These are phyloP conservation scores for Thalassophryne amazonica DNA, from an alignment of 2,797 vertebrate species.

Conservation along the genomic window DNA sequence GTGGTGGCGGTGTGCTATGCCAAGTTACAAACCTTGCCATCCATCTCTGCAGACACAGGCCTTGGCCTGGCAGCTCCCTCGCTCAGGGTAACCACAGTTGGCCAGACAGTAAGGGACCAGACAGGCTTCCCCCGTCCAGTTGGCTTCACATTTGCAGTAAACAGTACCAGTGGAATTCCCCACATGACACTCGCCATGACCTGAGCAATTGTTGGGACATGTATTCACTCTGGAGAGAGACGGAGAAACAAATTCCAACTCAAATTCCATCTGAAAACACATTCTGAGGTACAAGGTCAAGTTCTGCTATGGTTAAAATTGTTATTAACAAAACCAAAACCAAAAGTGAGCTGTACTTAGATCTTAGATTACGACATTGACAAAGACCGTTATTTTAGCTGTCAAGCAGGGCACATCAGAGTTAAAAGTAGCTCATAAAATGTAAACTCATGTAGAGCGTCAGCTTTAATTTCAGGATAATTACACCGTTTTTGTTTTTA, in stretches of 20 bases:
- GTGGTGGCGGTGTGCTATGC: background rate
- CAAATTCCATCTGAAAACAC: background rate
- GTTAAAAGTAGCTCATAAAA: no score
- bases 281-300: no score
- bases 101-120: constrained; percentile 84
- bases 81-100: constrained; percentile 80
- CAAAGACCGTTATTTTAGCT: no score
- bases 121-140: constrained; percentile 94
- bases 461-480: no score
- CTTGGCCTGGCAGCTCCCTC: constrained; percentile 78
- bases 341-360: no score
- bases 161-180: constrained; percentile 67
- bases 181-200: constrained; percentile 81
- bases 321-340: no score
- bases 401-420: no score
- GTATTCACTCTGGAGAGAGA: constrained; percentile 80
- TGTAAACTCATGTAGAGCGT: no score
- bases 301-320: no score
- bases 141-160: constrained; percentile 81
- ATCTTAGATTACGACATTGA: no score
- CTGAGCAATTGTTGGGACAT: constrained; percentile 94
- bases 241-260: background rate
- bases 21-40: constrained; percentile 92
- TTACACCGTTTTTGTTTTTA: no score
- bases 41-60: constrained; percentile 78